These are phyloP conservation scores for Genyomyrus donnyi DNA, from an alignment of 2,113 vertebrate species.

Conservation along the genomic window DNA sequence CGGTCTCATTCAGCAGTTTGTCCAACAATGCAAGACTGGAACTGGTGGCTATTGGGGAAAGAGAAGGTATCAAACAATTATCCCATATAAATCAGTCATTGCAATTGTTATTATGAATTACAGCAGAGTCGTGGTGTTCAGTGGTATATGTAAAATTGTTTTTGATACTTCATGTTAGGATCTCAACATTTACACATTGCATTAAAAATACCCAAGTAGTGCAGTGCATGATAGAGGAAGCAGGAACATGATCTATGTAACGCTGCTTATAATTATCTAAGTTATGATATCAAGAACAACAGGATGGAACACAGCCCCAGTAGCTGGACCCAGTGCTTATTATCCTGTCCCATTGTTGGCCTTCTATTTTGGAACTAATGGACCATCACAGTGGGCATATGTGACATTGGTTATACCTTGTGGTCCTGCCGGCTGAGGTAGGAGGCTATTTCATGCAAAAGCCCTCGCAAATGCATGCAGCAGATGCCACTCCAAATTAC, in stretches of 20 bases:
- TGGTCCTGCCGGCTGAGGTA: background rate
- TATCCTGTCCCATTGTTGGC: background rate
- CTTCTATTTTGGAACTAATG: background rate
- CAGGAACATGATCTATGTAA: background rate
- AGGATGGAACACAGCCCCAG: background rate
- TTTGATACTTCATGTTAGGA: background rate
- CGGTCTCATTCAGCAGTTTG: slow-evolving; percentile 38
- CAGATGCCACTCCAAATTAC: background rate
- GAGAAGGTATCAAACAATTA: slow-evolving; percentile 15
- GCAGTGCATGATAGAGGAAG: background rate
- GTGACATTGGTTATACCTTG: background rate
- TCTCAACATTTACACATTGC: background rate
- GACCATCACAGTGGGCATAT: background rate
- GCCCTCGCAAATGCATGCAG: background rate
- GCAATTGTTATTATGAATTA: background rate
- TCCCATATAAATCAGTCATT: background rate
- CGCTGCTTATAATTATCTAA: background rate
- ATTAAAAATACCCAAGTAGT: background rate
- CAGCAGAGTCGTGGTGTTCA: background rate
- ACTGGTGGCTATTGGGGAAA: slow-evolving; percentile 44
- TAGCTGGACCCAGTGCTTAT: background rate
- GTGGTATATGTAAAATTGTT: background rate
- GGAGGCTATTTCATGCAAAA: background rate
- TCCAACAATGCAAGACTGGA: slow-evolving; percentile 44
- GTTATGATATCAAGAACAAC: background rate